Evolutionary conservation across 1,140 invertebrate genomes (phyloP).

Genomic region (Sipha flava): DNA sequence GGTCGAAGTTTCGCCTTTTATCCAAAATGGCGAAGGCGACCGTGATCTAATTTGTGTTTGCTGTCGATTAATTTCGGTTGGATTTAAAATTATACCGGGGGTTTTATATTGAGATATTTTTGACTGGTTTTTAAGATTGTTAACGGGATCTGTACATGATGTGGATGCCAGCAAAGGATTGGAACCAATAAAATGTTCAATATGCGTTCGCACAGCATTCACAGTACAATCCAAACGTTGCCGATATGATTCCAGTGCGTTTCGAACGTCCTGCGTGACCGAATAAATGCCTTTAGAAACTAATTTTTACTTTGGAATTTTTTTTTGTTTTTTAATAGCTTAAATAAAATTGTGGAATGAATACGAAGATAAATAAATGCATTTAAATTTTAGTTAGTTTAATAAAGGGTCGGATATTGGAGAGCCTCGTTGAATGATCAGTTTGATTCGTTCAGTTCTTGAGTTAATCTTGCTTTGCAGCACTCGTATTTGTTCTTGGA

Average conservation of each 20-base stretch:
- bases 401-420: slow-evolving; percentile 18
- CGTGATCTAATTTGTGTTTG: slow-evolving; percentile 38
- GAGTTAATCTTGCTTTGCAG: slow-evolving; percentile 80
- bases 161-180: slow-evolving; percentile 13
- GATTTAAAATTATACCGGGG: background rate
- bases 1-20: slow-evolving; percentile 55
- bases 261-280: slow-evolving; percentile 31
- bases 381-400: slow-evolving; percentile 14
- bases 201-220: slow-evolving; percentile 16
- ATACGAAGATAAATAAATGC: slow-evolving; percentile 1
- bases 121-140: background rate
- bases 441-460: slow-evolving; percentile 76
- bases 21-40: slow-evolving; percentile 63
- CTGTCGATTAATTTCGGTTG: background rate
- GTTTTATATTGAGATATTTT: background rate
- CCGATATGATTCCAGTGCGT: slow-evolving; percentile 27
- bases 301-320: background rate
- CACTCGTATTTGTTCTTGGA: slow-evolving; percentile 71
- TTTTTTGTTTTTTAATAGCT: background rate
- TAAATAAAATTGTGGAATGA: slow-evolving; percentile 19
- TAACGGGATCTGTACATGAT: slow-evolving; percentile 13
- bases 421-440: slow-evolving; percentile 67
- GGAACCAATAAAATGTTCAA: slow-evolving; percentile 23
- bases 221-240: slow-evolving; percentile 7
- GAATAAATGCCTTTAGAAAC: slow-evolving; percentile 18